Conservation (phyloP, 2,797 vertebrate species). For the Muscicapa comitata region DNA sequence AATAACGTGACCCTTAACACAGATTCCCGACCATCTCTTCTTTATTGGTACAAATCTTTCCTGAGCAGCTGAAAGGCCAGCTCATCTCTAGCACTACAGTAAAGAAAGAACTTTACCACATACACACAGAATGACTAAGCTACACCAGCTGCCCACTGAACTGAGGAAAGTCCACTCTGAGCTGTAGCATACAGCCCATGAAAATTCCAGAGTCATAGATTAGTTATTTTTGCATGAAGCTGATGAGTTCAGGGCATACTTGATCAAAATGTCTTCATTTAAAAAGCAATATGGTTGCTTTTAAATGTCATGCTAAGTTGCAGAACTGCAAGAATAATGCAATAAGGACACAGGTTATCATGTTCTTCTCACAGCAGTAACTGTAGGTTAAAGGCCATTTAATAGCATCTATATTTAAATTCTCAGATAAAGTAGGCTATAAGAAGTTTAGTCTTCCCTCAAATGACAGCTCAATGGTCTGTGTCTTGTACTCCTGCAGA, state of each 20-base stretch:
- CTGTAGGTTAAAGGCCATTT: neutral
- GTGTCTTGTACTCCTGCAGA: neutral
- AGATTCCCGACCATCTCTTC: neutral
- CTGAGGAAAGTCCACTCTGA: neutral
- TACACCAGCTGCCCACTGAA: neutral
- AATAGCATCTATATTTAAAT: neutral
- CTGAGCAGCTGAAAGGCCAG: neutral
- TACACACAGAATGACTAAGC: neutral
- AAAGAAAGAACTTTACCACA: neutral
- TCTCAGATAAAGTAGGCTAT: neutral
- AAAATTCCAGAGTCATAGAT: neutral
- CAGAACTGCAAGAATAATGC: slow-evolving; percentile 1
- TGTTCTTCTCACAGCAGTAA: neutral
- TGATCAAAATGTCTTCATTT: neutral
- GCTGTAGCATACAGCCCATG: neutral
- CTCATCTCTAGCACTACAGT: neutral
- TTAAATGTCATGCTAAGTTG: neutral
- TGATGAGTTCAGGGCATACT: neutral
- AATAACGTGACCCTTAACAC: slow-evolving; percentile 18
- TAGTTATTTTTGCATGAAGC: neutral
- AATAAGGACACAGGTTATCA: slow-evolving; percentile 12
- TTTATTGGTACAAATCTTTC: neutral
- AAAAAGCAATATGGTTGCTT: neutral
- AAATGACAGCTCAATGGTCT: neutral
- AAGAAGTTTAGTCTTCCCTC: neutral